A percentile compares a stretch with the other conserved stretches of the same genome.
phyloP scores from a whole-genome alignment of 2,113 vertebrate genomes.

The Aegithalos caudatus region DNA sequence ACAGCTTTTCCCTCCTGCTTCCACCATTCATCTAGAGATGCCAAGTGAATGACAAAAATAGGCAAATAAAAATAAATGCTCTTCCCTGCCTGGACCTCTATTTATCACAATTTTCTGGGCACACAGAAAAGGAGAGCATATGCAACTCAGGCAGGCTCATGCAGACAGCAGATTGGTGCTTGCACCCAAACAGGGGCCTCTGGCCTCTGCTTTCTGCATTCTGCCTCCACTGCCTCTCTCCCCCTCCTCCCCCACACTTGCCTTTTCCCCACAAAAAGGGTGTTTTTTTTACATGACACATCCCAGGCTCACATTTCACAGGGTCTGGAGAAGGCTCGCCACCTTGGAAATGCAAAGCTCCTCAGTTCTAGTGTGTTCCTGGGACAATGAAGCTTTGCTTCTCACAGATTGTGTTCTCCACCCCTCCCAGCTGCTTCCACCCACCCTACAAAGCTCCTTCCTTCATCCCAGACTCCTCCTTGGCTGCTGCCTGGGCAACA shows the following conservation, averaged over 20 bases:
- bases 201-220: slow-evolving; percentile 1
- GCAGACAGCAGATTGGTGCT: slow-evolving; percentile 39
- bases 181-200: slow-evolving; percentile 18
- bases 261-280: not conserved
- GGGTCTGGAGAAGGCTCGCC: not conserved
- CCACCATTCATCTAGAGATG: slow-evolving; percentile 14
- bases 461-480: not conserved
- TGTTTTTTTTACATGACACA: not conserved
- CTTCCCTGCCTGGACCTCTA: slow-evolving; percentile 16
- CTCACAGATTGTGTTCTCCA: not conserved
- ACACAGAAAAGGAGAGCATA: slow-evolving; percentile 22
- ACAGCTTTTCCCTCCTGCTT: not conserved
- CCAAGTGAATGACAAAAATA: slow-evolving; percentile 37
- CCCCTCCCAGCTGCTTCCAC: slow-evolving; percentile 24
- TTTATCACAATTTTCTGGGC: slow-evolving; percentile 40
- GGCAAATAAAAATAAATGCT: slow-evolving; percentile 64
- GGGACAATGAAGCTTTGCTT: not conserved
- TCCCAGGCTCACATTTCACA: not conserved
- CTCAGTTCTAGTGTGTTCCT: not conserved
- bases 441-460: not conserved
- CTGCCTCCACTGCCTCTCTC: slow-evolving; percentile 1
- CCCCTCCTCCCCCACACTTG: not conserved
- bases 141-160: not conserved
- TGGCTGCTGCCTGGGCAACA: not conserved
- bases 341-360: slow-evolving; percentile 28